These are phyloP conservation scores for Zelleria hepariella DNA, from an alignment of 2,888 invertebrate species.

Conservation along the genomic window DNA sequence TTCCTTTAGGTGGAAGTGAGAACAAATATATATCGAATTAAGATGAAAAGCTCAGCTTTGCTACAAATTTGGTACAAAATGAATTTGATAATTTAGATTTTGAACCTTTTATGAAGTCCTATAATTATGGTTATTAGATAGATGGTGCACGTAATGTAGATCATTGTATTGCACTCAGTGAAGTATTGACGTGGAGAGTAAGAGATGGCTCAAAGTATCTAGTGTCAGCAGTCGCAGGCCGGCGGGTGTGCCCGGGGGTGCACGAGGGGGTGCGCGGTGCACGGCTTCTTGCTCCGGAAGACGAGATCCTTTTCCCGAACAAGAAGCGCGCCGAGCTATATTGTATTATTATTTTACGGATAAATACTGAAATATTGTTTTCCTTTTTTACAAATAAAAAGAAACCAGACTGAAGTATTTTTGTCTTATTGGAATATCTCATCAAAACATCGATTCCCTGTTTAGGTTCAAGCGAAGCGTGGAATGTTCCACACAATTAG, in stretches of 20 bases:
- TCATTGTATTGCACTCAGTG: constrained; percentile 39
- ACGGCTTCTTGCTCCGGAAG: constrained; percentile 70
- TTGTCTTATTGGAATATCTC: constrained; percentile 29
- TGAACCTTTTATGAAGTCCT: constrained; percentile 39
- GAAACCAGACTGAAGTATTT: constrained; percentile 54
- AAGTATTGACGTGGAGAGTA: constrained; percentile 18
- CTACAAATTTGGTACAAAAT: constrained; percentile 56
- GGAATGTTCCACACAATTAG: neutral
- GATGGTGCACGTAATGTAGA: constrained; percentile 46
- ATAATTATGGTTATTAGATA: constrained; percentile 30
- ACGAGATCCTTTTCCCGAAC: constrained; percentile 65
- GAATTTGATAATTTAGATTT: constrained; percentile 43
- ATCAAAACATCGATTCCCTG: too few species aligned
- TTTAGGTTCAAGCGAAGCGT: too few species aligned
- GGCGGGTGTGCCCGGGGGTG: neutral
- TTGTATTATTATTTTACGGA: constrained; percentile 47
- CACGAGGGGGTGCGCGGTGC: constrained; percentile 10
- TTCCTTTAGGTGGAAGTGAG: constrained; percentile 27
- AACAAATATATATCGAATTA: constrained; percentile 16
- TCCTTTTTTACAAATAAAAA: constrained; percentile 69
- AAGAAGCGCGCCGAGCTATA: constrained; percentile 63
- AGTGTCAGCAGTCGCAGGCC: neutral
- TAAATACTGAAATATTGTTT: constrained; percentile 23
- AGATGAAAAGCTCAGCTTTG: constrained; percentile 2
- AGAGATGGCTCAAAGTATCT: constrained; percentile 29